Evolutionary conservation across 2,888 invertebrate genomes (phyloP), one percentile per base, ranked within the genome.

Genomic region (Seira sanloemensis): DNA sequence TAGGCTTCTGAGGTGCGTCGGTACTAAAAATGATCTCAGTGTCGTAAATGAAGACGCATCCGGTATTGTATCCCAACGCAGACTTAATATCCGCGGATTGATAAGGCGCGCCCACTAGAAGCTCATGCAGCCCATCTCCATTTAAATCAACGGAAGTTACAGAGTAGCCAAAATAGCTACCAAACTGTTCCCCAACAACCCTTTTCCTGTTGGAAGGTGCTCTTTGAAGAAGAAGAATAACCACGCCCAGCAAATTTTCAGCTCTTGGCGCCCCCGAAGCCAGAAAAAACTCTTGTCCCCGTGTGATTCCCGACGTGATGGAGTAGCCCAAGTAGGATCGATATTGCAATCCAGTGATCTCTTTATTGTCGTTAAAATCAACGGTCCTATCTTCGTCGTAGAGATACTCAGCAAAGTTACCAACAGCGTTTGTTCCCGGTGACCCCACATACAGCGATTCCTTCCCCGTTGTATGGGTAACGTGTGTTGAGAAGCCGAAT

Each of bases 141-240:
- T 85, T 72, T 9, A 86, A 9, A 62, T 88, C 84, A 1, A 67
- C 79, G 12, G 85, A 77, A 21, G 81, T 76, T 16, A 88, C 1
- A 9, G 75, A 69, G 19, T 79, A 85, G 0, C 88, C 88, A 79
- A 88, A 88, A 37, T 86, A 86, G 4, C 84, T 80, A 7, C 86
- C 86, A 24, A 84, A 76, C 54, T 85, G 77, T 18, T 26, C 69
- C 9, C 84, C 80, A 2, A 23, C 2, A 2, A 74, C 46, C 12
- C 58, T 2, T n/a, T 25, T n/a, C n/a, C 16, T 1, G 24, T 46
- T 58, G 12, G 18, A 12, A 46, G 5, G 16, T 1, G n/a, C 0
- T 46, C 7, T 50, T 19, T n/a, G n/a, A n/a, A n/a, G n/a, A n/a
- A n/a, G n/a, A n/a, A 84, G 27, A 1, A 76, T n/a, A 5, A 76